Evolutionary conservation across 1,140 invertebrate genomes (phyloP), one percentile per base, ranked within the genome.

Genomic region (Trachelipus rathkii): DNA sequence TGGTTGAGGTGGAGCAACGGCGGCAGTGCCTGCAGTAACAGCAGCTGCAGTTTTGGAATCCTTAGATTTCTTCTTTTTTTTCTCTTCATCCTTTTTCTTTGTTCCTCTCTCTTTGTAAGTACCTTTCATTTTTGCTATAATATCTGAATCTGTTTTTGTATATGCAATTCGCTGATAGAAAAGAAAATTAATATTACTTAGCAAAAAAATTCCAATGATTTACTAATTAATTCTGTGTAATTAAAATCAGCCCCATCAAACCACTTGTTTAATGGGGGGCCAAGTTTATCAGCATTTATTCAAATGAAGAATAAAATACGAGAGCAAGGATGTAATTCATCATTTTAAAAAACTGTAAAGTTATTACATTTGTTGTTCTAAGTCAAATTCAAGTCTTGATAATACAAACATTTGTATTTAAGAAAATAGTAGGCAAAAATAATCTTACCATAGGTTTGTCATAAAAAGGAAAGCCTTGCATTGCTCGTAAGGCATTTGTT

Each of bases 371-470:
- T 33, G 1, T 33, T 33, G 1, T 33, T 33, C 33, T 33, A 1
- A 33, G 33, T 33, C 33, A 33, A 33, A 33, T 33, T 33, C 6
- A 33, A 33, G 6, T 33, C 33, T 33, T 33, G 33, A 33, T 33
- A 33, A 3, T n/a, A 8, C 11, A 10, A 67, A 23, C 1, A 67
- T 19, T 3, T 24, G n/a, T 10, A 69, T n/a, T 11, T 23, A 0
- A 24, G 10, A 24, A 69, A n/a, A 69, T 11, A 69, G 15, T 11
- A 24, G 11, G 11, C 5, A 69, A 69, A 11, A 13, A 67, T 44
- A 15, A 72, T 80, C 85, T 89, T 88, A 96, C 94, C 98, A 99
- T 99, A 81, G 96, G 96, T 88, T 99, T 99, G 84, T 99, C 98
- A 87, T 99, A 99, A 87, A 99, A 99, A 24, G 97, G 97, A 72